Evolutionary conservation across 2,888 invertebrate genomes (phyloP).

Genomic region (Tridacna crocea): DNA sequence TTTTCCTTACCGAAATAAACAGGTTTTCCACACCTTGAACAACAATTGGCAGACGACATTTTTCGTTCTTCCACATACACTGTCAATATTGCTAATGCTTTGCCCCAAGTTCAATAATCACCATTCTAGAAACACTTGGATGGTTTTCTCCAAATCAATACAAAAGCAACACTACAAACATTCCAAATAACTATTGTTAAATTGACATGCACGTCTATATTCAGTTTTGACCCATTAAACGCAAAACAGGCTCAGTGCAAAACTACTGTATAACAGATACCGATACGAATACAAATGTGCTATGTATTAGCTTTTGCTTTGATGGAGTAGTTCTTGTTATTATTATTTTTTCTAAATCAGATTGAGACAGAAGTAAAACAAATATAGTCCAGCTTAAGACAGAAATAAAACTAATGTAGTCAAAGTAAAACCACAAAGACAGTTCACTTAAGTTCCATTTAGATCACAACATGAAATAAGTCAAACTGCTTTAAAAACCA

Average conservation of each 20-base stretch:
- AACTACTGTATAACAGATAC: neutral
- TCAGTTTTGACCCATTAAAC: slow-evolving; percentile 15
- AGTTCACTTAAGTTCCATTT: too few species aligned
- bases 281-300: neutral
- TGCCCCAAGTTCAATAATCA: neutral
- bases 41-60: slow-evolving; percentile 40
- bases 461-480: neutral
- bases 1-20: slow-evolving; percentile 77
- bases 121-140: too few species aligned
- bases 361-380: neutral
- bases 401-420: too few species aligned
- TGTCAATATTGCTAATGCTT: neutral
- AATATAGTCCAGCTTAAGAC: too few species aligned
- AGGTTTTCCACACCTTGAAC: slow-evolving; percentile 77
- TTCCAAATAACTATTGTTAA: slow-evolving; percentile 21
- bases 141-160: slow-evolving; percentile 10
- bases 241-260: neutral
- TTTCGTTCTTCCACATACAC: neutral
- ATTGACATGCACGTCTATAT: slow-evolving; percentile 13
- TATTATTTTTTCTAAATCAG: neutral
- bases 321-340: neutral
- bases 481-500: too few species aligned
- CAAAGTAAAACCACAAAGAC: too few species aligned
- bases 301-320: neutral
- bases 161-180: neutral